Percentiles rank a stretch among this genome's conserved stretches.
Conservation (phyloP, 2,888 invertebrate genomes). For the Pristionchus mayeri region DNA sequence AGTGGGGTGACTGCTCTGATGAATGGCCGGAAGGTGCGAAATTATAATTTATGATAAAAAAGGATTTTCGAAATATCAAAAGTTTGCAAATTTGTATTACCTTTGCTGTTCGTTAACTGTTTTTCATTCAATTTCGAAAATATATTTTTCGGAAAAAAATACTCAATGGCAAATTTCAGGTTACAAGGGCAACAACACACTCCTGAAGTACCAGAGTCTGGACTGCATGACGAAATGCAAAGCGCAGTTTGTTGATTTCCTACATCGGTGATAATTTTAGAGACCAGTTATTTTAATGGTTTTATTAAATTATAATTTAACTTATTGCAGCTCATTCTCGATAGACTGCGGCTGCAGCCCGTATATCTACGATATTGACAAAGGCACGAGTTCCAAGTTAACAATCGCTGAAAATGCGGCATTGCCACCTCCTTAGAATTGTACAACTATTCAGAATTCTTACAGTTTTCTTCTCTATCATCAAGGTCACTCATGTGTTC, state of each 20-base stretch:
- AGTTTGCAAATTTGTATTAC: no score
- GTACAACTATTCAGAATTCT: no score
- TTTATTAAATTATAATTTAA: neutral
- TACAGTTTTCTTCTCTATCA: no score
- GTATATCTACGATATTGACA: constrained; percentile 58
- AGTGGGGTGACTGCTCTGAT: constrained; percentile 63
- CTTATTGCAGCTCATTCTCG: constrained; percentile 53
- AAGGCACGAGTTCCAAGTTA: no score
- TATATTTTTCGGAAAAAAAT: neutral
- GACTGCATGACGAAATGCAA: constrained; percentile 47
- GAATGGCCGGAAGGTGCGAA: constrained; percentile 56
- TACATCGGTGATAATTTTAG: neutral
- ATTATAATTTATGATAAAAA: no score
- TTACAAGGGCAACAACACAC: constrained; percentile 39
- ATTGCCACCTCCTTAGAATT: no score
- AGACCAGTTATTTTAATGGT: neutral
- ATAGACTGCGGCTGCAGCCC: constrained; percentile 61
- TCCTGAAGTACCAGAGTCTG: constrained; percentile 18
- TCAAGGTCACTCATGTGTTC: neutral
- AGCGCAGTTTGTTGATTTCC: neutral
- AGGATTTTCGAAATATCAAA: no score
- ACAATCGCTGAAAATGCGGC: no score
- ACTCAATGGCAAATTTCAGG: neutral
- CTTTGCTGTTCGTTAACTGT: no score
- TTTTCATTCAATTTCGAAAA: neutral